Evolutionary conservation across 2,888 invertebrate species (phyloP).

Genomic region (Orchesella flavescens): DNA sequence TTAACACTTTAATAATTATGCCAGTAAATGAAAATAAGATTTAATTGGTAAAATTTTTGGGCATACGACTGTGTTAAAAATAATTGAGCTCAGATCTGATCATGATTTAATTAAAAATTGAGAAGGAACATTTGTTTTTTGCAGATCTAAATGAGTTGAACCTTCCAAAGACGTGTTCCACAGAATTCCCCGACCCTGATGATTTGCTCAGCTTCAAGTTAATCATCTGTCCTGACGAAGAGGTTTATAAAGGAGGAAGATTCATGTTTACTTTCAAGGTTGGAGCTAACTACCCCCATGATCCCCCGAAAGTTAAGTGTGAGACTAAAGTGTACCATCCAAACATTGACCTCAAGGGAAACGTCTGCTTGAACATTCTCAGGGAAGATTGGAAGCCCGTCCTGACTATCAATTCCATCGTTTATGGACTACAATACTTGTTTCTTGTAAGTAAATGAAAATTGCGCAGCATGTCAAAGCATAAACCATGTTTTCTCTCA

Average conservation of each 20-base stretch:
- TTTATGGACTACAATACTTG: slow-evolving; percentile 97
- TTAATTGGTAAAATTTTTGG: slow-evolving; percentile 74
- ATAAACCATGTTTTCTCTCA: too few relatives aligned
- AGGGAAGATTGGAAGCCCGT: slow-evolving; percentile 99
- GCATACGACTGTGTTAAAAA: too few relatives aligned
- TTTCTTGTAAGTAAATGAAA: slow-evolving; percentile 82
- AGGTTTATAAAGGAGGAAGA: slow-evolving; percentile 93
- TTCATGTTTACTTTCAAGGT: slow-evolving; percentile 98
- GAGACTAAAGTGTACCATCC: slow-evolving; percentile 98
- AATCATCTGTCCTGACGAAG: slow-evolving; percentile 97
- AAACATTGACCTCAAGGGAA: slow-evolving; percentile 97
- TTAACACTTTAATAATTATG: neutral
- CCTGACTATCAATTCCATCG: slow-evolving; percentile 96
- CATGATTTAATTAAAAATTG: too few relatives aligned
- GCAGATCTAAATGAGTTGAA: slow-evolving; percentile 96
- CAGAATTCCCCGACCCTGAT: slow-evolving; percentile 97
- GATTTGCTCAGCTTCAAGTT: slow-evolving; percentile 96
- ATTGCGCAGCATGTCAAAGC: too few relatives aligned
- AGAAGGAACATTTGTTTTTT: too few relatives aligned
- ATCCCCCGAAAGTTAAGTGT: slow-evolving; percentile 98
- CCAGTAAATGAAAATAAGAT: neutral
- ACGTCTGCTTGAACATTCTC: slow-evolving; percentile 97
- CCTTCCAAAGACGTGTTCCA: slow-evolving; percentile 95
- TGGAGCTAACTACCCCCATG: slow-evolving; percentile 97
- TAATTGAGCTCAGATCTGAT: too few relatives aligned